Evolutionary conservation across 2,113 vertebrate species (phyloP).

Genomic region (Python bivittatus): DNA sequence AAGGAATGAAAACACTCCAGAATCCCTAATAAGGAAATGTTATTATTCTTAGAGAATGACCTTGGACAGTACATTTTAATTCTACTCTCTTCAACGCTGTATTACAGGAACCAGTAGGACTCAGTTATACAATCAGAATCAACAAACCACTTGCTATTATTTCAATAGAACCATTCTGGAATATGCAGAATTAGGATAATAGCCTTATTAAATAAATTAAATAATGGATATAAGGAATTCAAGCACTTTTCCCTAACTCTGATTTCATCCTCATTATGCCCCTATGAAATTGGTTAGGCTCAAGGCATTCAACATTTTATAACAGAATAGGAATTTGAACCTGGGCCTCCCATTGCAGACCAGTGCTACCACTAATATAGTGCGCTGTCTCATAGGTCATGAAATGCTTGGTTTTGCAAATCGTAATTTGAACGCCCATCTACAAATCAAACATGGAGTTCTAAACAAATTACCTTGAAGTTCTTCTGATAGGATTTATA

Average conservation of each 20-base stretch:
- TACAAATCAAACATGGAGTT: background rate
- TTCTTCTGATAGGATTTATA: slow-evolving; percentile 84
- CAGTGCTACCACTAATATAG: background rate
- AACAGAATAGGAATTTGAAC: background rate
- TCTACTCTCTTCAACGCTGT: background rate
- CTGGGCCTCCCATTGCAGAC: background rate
- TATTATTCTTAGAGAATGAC: background rate
- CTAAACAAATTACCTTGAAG: slow-evolving; percentile 78
- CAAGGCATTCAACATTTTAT: background rate
- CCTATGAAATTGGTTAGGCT: background rate
- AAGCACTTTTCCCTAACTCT: background rate
- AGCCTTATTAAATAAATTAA: background rate
- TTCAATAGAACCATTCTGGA: background rate
- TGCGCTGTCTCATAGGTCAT: background rate
- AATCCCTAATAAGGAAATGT: background rate
- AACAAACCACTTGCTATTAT: background rate
- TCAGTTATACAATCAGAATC: too few species aligned
- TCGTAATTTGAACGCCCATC: background rate
- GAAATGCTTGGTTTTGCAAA: background rate
- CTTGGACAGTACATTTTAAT: background rate
- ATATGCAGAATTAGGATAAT: background rate
- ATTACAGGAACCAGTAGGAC: background rate
- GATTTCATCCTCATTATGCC: background rate
- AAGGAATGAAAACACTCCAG: background rate
- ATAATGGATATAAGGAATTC: too few species aligned